These are phyloP conservation scores for Torymus tubicola DNA, from an alignment of 2,888 invertebrate species.

Conservation along the genomic window DNA sequence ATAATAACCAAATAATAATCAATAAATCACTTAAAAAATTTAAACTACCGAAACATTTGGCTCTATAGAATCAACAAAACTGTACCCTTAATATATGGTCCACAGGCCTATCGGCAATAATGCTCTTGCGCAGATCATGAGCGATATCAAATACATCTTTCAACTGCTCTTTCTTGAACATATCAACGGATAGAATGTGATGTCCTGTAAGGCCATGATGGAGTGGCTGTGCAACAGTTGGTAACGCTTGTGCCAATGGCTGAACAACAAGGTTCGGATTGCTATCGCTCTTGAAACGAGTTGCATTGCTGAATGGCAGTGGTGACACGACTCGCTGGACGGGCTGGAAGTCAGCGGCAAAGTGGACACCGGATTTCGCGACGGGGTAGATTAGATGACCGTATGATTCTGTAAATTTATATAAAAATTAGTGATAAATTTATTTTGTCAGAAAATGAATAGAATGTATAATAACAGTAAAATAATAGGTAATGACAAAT, in stretches of 20 bases:
- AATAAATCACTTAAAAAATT: no score
- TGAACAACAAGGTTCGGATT: constrained; percentile 69
- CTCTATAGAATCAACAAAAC: not conserved
- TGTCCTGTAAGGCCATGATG: constrained; percentile 82
- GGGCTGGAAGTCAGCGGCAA: constrained; percentile 65
- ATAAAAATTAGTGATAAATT: not conserved
- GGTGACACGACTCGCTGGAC: constrained; percentile 67
- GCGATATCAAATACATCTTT: constrained; percentile 97
- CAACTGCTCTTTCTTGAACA: constrained; percentile 91
- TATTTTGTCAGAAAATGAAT: not conserved
- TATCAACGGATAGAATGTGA: constrained; percentile 90
- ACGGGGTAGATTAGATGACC: constrained; percentile 52
- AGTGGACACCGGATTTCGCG: constrained; percentile 64
- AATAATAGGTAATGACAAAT: no score
- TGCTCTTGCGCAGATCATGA: constrained; percentile 88
- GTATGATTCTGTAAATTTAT: constrained; percentile 62
- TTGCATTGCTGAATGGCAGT: constrained; percentile 64
- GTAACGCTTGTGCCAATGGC: constrained; percentile 47
- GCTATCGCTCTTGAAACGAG: constrained; percentile 71
- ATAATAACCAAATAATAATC: constrained; percentile 16
- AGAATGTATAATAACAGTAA: not conserved
- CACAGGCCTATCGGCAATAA: constrained; percentile 88
- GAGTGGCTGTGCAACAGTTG: constrained; percentile 61
- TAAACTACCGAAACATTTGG: not conserved
- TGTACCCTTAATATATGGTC: constrained; percentile 88